Conservation (phyloP, 2,797 vertebrate genomes). For the Phrynocephalus forsythii region DNA sequence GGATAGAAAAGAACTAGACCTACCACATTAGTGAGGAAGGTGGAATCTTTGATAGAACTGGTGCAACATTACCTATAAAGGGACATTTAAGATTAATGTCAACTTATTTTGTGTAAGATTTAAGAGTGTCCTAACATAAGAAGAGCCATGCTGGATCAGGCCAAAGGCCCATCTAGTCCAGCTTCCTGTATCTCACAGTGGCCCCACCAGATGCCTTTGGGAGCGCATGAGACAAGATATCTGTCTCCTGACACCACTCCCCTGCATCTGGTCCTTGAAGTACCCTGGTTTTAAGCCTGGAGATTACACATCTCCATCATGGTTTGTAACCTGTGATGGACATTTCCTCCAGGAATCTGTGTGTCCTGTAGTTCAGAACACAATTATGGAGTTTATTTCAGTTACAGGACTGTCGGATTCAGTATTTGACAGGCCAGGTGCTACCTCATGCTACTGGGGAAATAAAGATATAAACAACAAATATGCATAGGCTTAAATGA, state of each 20-base stretch:
- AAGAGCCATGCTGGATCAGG: too few species aligned
- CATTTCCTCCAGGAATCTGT: too few species aligned
- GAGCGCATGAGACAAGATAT: too few species aligned
- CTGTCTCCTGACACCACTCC: too few species aligned
- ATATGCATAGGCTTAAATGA: background rate
- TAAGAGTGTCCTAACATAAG: background rate
- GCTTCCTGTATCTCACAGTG: too few species aligned
- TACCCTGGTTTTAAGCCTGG: too few species aligned
- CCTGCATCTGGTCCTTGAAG: too few species aligned
- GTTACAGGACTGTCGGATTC: background rate
- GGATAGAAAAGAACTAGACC: background rate
- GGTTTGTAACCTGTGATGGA: too few species aligned
- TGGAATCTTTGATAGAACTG: background rate
- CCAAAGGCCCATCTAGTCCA: too few species aligned
- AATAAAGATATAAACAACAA: conserved; percentile 34
- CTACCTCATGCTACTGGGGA: background rate
- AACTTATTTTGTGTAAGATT: background rate
- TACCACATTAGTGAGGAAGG: background rate
- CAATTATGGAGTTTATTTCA: conserved; percentile 18
- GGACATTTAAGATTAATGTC: background rate
- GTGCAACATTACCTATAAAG: background rate
- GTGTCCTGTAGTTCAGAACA: background rate
- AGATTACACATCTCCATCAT: too few species aligned
- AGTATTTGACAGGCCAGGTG: background rate
- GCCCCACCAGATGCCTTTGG: too few species aligned